Base-by-base conservation (phyloP, 2,113 vertebrate species). In the Malurus melanocephalus region DNA sequence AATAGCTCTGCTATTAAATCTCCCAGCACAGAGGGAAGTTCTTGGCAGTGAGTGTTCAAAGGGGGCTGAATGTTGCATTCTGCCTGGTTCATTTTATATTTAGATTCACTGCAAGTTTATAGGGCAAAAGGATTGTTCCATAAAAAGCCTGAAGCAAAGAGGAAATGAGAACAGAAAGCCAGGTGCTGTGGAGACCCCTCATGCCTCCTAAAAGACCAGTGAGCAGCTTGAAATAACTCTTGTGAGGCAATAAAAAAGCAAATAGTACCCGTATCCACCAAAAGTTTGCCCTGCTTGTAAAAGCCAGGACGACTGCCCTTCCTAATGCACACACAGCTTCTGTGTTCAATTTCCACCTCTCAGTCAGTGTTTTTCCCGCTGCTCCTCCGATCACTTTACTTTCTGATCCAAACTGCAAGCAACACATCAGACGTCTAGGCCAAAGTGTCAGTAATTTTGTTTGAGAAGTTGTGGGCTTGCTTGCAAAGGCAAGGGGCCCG, bases 91-190 rank as follows among this genome's bases (percentile, higher is more conserved):
- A 42, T 75, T 93, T 92, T 72, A 64, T 30, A n/a, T 84, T 88
- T 64, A 68, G 73, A 92, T 84, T 76, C 49, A 42, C 66, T 76
- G 62, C 22, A 72, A 90, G 49, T 90, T 92, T 93, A 92, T 38
- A 86, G 59, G 57, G 84, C 55, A 79, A 90, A 86, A 32, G 73
- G 61, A 91, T 91, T 57, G 27, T 83, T 92, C 85, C 49, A 72
- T 88, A 68, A 89, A 85, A 88, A 89, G 49, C 38, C 69, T 57
- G 62, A 80, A 89, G 53, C 2, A 1, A 60, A 80, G 46, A 88
- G 90, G 85, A 96, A 96, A 95, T 93, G 89, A 92, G 85, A 94
- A 88, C 1, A 13, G 83, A 92, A 93, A 92, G 52, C 80, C 88
- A 89, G 83, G 73, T 85, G 71, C 78, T 79, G 62, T 24, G 55